Conservation (phyloP, 2,113 vertebrate species). For the Actenoides hombroni region DNA sequence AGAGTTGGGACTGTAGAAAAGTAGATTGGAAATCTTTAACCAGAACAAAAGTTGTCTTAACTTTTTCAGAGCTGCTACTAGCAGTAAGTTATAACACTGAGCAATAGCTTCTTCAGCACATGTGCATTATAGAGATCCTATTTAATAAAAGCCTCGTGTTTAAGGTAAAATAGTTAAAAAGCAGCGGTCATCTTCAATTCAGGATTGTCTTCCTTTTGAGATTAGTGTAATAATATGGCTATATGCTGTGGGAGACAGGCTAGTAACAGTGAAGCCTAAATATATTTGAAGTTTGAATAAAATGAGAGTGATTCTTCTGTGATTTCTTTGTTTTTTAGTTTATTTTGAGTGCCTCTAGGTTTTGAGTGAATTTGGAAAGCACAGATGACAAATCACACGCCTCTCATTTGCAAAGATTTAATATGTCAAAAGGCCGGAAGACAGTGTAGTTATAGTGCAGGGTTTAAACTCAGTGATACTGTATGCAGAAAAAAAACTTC, state of each 20-base stretch:
- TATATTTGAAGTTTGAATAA: constrained; percentile 8
- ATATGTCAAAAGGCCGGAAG: background rate
- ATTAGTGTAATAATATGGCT: background rate
- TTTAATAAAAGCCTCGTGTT: no score
- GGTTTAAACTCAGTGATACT: background rate
- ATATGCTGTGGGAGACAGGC: background rate
- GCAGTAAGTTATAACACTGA: background rate
- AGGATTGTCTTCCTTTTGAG: background rate
- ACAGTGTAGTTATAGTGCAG: background rate
- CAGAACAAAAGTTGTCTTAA: background rate
- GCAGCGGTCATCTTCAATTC: background rate
- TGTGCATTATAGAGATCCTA: background rate
- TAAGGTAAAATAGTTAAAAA: background rate
- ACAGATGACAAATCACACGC: background rate
- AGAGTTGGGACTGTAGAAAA: background rate
- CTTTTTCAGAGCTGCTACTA: background rate
- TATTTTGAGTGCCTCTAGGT: background rate
- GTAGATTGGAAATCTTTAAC: background rate
- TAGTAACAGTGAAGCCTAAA: background rate
- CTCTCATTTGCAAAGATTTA: background rate
- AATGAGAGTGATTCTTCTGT: background rate
- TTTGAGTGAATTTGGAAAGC: background rate
- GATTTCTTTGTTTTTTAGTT: background rate
- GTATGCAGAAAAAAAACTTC: background rate
- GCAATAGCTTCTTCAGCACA: background rate